Conservation (phyloP, 2,888 invertebrate species). For the Osmoderma eremita region DNA sequence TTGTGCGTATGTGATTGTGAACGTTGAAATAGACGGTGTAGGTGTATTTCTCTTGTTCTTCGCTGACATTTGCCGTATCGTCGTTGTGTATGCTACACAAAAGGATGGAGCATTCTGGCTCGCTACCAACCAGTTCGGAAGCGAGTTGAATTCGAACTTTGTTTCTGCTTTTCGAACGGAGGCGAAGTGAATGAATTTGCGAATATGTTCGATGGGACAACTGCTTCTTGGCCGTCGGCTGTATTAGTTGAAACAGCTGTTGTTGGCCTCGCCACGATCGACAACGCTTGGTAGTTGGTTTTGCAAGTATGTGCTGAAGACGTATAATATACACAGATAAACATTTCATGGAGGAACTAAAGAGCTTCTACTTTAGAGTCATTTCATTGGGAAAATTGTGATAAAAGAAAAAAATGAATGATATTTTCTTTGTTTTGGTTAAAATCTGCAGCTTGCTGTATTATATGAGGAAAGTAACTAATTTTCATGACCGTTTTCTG, state of each 20-base stretch:
- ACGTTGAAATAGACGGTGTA: slow-evolving; percentile 21
- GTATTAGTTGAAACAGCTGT: slow-evolving; percentile 24
- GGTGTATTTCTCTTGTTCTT: slow-evolving; percentile 32
- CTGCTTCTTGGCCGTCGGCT: neutral
- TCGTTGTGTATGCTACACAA: slow-evolving; percentile 1
- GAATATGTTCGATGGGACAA: slow-evolving; percentile 5
- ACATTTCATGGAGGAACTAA: no score
- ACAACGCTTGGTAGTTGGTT: slow-evolving; percentile 3
- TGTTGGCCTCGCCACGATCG: slow-evolving; percentile 28
- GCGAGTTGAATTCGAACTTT: slow-evolving; percentile 4
- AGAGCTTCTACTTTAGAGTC: no score
- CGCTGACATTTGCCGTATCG: slow-evolving; percentile 29
- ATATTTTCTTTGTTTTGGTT: no score
- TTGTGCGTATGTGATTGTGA: slow-evolving; percentile 11
- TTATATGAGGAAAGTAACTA: no score
- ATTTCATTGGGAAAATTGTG: no score
- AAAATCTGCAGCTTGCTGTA: no score
- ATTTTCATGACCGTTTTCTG: no score
- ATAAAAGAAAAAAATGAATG: no score
- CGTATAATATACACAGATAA: no score
- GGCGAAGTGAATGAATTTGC: slow-evolving; percentile 11
- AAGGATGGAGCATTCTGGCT: slow-evolving; percentile 6
- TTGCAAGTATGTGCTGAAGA: neutral
- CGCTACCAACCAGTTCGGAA: slow-evolving; percentile 23
- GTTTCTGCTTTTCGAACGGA: neutral